These are phyloP conservation scores for Gobio gobio DNA, from an alignment of 2,113 vertebrate species.

Conservation along the genomic window DNA sequence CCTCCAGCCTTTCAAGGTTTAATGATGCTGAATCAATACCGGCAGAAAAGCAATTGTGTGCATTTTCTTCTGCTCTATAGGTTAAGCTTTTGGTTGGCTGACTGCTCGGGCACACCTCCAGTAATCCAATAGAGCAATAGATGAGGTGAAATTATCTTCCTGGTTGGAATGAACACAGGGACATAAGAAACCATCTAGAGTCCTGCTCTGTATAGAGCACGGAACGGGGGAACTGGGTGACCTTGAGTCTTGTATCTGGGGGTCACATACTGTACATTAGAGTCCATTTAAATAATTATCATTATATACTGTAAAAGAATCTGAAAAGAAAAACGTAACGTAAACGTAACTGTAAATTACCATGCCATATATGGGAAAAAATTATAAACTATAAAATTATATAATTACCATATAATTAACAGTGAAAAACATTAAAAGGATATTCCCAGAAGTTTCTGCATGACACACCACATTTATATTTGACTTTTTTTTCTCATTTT, in stretches of 20 bases:
- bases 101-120: neutral
- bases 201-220: neutral
- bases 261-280: neutral
- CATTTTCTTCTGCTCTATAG: conserved; percentile 21
- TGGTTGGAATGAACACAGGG: neutral
- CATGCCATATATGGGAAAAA: too few species aligned
- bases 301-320: too few species aligned
- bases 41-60: conserved; percentile 43
- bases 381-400: too few species aligned
- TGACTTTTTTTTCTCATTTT: too few species aligned
- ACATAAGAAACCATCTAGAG: conserved; percentile 29
- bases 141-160: neutral
- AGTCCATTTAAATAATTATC: neutral
- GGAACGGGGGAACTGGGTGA: neutral
- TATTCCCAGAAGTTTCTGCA: too few species aligned
- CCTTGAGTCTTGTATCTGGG: neutral
- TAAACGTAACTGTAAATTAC: too few species aligned
- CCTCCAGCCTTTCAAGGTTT: conserved; percentile 52
- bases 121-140: conserved; percentile 40
- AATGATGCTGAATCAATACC: conserved; percentile 64
- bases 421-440: too few species aligned
- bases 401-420: too few species aligned
- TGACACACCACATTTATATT: too few species aligned
- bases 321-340: too few species aligned
- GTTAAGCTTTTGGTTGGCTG: conserved; percentile 14